Base-by-base conservation (phyloP, 2,888 invertebrate genomes). In the Capitulum mitella region DNA sequence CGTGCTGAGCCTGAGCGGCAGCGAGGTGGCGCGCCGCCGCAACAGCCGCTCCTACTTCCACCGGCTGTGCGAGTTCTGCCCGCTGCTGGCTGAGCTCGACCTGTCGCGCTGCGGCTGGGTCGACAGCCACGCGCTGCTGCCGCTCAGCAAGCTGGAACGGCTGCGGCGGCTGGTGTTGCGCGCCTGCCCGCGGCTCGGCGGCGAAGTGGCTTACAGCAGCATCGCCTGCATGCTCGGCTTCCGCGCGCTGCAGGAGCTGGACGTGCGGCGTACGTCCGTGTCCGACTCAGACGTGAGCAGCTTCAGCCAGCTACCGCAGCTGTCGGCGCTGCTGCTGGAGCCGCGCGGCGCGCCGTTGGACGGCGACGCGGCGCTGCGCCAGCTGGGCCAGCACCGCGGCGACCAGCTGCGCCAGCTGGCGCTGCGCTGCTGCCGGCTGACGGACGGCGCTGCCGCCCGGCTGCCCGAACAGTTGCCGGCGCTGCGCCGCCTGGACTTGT, bases 301-400 rank as follows among this genome's bases (percentile, higher is more conserved):
- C 76, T 76, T 76, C 76, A 29, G 76, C 19, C 43, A 76, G 76
- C 76, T 76, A 46, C 76, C 76, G 29, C 46, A 6, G 46, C 76
- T 76, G 29, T 1, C 2, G 16, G 32, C 12, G 46, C 46, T 76
- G 46, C 76, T 76, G 76, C 76, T 76, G 46, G 76, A 76, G 76
- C 76, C 46, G 43, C 76, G 37, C n/a, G 26, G n/a, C 43, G 74
- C 14, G 5, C n/a, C 1, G 40, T 14, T 40, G 40, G 16, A 32
- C 74, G 74, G 26, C 40, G 37, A 26, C 76, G 22, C 76, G 19
- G 16, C 19, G 19, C 34, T 70, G 12, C 29, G 29, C 29, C 29
- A 29, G 29, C 76, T 76, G 76, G 43, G 40, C 43, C 14, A 5
- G 16, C 19, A 46, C 46, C 19, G 43, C 46, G 76, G 46, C 76